Evolutionary conservation across 2,888 invertebrate species (phyloP).

Genomic region (Bugulina stolonifera): DNA sequence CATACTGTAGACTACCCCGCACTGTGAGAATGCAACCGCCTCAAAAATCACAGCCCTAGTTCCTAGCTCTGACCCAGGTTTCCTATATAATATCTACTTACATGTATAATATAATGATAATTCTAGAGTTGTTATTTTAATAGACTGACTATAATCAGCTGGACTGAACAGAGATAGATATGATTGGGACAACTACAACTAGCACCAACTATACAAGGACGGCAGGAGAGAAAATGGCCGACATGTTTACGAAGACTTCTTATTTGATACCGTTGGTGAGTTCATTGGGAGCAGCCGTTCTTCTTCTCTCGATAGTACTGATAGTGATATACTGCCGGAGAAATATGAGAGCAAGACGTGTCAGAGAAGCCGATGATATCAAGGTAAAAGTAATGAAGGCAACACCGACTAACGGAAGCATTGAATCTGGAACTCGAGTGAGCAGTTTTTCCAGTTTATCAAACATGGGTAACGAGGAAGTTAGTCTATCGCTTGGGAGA

Average conservation of each 20-base stretch:
- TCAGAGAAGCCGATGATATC: neutral
- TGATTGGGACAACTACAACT: too few species aligned
- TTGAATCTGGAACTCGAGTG: neutral
- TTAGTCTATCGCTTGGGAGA: neutral
- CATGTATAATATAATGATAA: too few species aligned
- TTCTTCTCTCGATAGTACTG: neutral
- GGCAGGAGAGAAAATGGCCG: neutral
- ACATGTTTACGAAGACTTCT: neutral
- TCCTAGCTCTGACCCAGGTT: too few species aligned
- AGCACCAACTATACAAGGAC: too few species aligned
- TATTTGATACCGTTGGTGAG: slow-evolving; percentile 15
- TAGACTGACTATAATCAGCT: too few species aligned
- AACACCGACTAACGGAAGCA: neutral
- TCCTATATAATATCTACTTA: too few species aligned
- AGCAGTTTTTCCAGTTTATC: neutral
- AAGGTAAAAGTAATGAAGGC: neutral
- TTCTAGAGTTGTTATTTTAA: too few species aligned
- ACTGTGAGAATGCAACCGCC: too few species aligned
- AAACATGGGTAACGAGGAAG: neutral
- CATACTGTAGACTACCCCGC: too few species aligned
- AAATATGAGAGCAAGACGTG: neutral
- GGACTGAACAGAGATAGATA: too few species aligned
- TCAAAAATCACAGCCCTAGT: too few species aligned
- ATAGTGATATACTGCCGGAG: neutral
- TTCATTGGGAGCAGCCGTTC: neutral